Evolutionary conservation across 1,140 invertebrate species (phyloP), one percentile per base, ranked within the genome.

Genomic region (Leucophenga varia): DNA sequence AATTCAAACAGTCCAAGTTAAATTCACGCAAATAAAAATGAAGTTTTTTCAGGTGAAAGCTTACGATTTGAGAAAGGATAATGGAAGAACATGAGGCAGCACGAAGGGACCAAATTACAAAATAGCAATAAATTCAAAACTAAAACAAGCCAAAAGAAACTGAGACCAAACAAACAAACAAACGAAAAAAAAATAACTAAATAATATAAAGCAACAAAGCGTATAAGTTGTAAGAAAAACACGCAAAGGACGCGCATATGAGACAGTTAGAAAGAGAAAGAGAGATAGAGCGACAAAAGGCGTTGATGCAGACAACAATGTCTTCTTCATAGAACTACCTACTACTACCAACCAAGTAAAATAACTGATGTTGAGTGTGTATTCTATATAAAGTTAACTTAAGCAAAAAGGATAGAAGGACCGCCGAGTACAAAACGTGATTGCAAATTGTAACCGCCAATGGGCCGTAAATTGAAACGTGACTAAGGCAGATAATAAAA

Each of bases 401-500:
- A 25, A 25, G 22, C 22, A 25, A 25, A 25, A 25, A 25, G 5
- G 10, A 25, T 10, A 25, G 22, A 5, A 25, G 34, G 40, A 34
- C 34, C 41, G 45, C 43, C 47, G 50, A 34, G 13, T 6, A 34
- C 38, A 43, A 63, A 71, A 71, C 67, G 67, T 71, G 67, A 70
- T 71, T 71, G 67, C 67, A 71, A 71, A 67, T 71, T 70, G 67
- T 71, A 67, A 71, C 67, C 67, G 67, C 67, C 67, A 71, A 71
- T 71, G 67, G 67, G 67, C 67, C 67, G 67, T 71, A 71, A 71
- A 71, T 71, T 71, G 67, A 67, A 71, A 71, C 67, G 67, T 71
- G 67, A 71, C 67, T 70, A 64, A 65, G 59, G 59, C 61, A 60
- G 61, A 63, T 67, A 70, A 70, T 70, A 70, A 70, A 70, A 70